phyloP scores from a whole-genome alignment of 2,797 vertebrate species.

The Pseudopleuronectes americanus region DNA sequence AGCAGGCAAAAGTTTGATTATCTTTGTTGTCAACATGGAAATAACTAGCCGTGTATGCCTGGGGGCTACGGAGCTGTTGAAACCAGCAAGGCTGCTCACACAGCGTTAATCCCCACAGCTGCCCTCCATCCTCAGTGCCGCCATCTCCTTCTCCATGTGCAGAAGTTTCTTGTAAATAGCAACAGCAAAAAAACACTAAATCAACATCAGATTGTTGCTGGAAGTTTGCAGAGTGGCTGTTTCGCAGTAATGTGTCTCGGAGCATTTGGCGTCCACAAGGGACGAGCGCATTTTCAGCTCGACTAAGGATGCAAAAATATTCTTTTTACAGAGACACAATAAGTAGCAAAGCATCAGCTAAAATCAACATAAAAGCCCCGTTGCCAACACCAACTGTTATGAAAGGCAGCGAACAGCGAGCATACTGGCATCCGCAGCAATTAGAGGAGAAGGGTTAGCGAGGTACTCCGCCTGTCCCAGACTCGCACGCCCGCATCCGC shows the following conservation, averaged over 20 bases:
- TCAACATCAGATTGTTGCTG: slow-evolving; percentile 64
- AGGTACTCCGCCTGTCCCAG: slow-evolving; percentile 66
- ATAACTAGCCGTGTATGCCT: slow-evolving; percentile 41
- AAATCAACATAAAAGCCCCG: slow-evolving; percentile 72
- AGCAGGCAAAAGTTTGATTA: slow-evolving; percentile 28
- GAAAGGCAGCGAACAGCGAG: slow-evolving; percentile 66
- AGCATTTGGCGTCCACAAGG: slow-evolving; percentile 61
- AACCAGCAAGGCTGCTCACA: slow-evolving; percentile 35
- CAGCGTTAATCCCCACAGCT: slow-evolving; percentile 58
- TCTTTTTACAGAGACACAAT: slow-evolving; percentile 68
- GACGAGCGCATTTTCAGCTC: slow-evolving; percentile 39
- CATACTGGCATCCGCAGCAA: slow-evolving; percentile 72
- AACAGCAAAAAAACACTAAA: slow-evolving; percentile 49
- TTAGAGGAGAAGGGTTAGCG: slow-evolving; percentile 74
- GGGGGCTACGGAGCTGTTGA: slow-evolving; percentile 35
- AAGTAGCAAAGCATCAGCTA: slow-evolving; percentile 68
- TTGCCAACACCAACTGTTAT: slow-evolving; percentile 76
- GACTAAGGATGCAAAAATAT: slow-evolving; percentile 58
- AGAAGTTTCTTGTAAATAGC: slow-evolving; percentile 62
- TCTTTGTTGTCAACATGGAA: slow-evolving; percentile 50
- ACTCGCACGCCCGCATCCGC: slow-evolving; percentile 67
- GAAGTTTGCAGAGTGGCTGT: slow-evolving; percentile 55
- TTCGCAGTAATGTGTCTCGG: slow-evolving; percentile 28
- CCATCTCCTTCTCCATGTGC: slow-evolving; percentile 33
- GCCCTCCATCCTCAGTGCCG: slow-evolving; percentile 33